Percentiles rank a stretch among this genome's conserved stretches.
phyloP scores from a whole-genome alignment of 2,797 vertebrate genomes.

The Apodemus agrarius region DNA sequence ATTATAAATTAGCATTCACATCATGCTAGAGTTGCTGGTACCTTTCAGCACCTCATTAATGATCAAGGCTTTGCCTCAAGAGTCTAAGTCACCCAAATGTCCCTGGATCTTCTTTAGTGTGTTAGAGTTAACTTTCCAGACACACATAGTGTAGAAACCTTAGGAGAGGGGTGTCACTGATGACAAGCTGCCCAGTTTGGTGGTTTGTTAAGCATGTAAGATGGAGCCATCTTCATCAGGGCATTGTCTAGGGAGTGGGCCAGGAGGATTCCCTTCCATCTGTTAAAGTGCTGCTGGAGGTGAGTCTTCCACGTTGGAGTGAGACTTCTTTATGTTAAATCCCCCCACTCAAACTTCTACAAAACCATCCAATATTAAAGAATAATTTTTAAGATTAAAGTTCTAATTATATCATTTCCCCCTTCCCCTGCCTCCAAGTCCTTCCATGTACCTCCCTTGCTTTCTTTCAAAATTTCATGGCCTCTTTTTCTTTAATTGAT shows the following conservation, averaged over 20 bases:
- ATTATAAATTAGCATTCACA: conserved; percentile 51
- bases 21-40: background rate
- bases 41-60: background rate
- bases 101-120: background rate
- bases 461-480: background rate
- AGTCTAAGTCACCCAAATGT: background rate
- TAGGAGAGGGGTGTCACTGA: background rate
- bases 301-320: conserved; percentile 27
- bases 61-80: background rate
- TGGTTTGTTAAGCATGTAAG: background rate
- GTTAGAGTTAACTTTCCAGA: background rate
- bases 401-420: background rate
- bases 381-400: background rate
- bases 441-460: background rate
- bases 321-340: conserved; percentile 4
- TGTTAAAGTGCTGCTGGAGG: background rate
- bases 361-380: background rate
- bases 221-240: background rate
- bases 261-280: background rate
- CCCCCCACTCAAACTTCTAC: background rate
- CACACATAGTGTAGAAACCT: background rate
- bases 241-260: background rate
- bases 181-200: background rate
- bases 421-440: background rate
- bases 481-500: background rate